Conservation (phyloP, 2,888 invertebrate species). For the Ennomos fuscantarius region DNA sequence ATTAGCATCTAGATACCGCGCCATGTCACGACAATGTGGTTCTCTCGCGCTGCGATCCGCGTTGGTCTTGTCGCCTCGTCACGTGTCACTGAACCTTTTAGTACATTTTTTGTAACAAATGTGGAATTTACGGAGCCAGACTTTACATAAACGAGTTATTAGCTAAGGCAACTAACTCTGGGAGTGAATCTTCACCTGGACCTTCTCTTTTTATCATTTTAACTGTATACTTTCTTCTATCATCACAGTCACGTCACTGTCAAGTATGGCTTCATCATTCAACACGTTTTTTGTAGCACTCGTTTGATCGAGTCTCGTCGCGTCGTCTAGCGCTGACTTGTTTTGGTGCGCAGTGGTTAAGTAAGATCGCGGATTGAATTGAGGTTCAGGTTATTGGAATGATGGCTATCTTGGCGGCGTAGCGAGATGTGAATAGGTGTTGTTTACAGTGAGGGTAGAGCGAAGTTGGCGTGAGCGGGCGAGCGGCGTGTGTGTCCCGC, state of each 20-base stretch:
- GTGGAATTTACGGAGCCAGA: slow-evolving; percentile 31
- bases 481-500: slow-evolving; percentile 71
- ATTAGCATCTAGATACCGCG: slow-evolving; percentile 75
- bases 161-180: slow-evolving; percentile 8
- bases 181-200: slow-evolving; percentile 9
- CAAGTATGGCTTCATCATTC: slow-evolving; percentile 17
- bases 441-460: slow-evolving; percentile 75
- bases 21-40: slow-evolving; percentile 71
- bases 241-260: neutral
- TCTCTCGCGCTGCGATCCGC: slow-evolving; percentile 45
- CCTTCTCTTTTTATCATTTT: neutral
- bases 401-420: slow-evolving; percentile 41
- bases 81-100: slow-evolving; percentile 70
- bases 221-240: slow-evolving; percentile 13
- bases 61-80: slow-evolving; percentile 49
- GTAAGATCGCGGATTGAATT: slow-evolving; percentile 19
- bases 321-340: slow-evolving; percentile 20
- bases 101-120: slow-evolving; percentile 37
- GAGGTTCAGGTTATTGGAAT: slow-evolving; percentile 35
- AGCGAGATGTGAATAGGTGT: slow-evolving; percentile 69
- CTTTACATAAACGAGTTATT: slow-evolving; percentile 23
- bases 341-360: slow-evolving; percentile 18
- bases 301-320: slow-evolving; percentile 7
- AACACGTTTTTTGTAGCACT: slow-evolving; percentile 14
- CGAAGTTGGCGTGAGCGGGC: slow-evolving; percentile 36